Conservation (phyloP, 2,888 invertebrate species). For the Odontocolon sp. region DNA sequence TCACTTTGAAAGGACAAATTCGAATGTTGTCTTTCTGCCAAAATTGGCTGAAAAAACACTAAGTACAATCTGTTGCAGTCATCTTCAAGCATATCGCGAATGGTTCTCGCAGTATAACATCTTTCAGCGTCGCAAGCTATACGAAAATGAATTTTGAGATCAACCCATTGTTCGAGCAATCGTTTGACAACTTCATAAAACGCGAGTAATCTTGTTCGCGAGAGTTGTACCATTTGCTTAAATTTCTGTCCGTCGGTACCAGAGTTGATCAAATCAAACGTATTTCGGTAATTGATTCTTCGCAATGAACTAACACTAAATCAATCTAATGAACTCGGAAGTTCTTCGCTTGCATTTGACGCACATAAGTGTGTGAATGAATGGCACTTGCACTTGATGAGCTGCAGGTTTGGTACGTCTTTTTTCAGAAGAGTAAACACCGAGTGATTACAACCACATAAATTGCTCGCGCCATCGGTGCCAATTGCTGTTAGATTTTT, state of each 20-base stretch:
- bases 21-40: conserved; percentile 47
- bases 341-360: conserved; percentile 61
- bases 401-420: conserved; percentile 51
- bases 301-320: conserved; percentile 62
- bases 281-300: conserved; percentile 38
- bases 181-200: conserved; percentile 57
- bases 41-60: conserved; percentile 58
- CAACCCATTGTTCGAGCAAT: conserved; percentile 57
- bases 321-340: conserved; percentile 63
- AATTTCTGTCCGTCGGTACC: conserved; percentile 36
- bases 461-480: conserved; percentile 64
- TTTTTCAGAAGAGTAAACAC: conserved; percentile 58
- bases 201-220: conserved; percentile 63
- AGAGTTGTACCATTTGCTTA: conserved; percentile 46
- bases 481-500: conserved; percentile 64
- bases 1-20: conserved; percentile 57
- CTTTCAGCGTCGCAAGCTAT: conserved; percentile 36
- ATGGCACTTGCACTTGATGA: conserved; percentile 65
- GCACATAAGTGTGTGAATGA: conserved; percentile 63
- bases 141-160: conserved; percentile 60
- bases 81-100: conserved; percentile 56
- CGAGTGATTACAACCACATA: conserved; percentile 62
- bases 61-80: conserved; percentile 55
- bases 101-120: conserved; percentile 48
- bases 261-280: conserved; percentile 35